A percentile compares a stretch with the other conserved stretches of the same genome.
Evolutionary conservation across 2,888 invertebrate genomes (phyloP).

Genomic region (Cosmorhoe ocellata): DNA sequence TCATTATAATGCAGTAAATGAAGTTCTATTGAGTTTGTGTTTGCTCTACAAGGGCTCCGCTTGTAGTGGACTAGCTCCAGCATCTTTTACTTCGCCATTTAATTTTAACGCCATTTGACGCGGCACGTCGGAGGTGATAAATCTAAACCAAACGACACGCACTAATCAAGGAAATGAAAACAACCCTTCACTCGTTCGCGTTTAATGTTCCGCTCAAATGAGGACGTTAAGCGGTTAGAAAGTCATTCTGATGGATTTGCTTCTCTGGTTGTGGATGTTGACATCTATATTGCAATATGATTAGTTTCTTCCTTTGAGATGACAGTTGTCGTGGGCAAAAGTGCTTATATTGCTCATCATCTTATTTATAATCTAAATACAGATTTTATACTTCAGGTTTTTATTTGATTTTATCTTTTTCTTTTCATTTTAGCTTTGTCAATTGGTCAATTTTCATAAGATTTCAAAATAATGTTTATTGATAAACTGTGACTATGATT

Average conservation of each 20-base stretch:
- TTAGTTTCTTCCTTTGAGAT: constrained; percentile 25
- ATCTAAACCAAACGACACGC: constrained; percentile 61
- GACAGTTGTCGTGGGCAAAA: constrained; percentile 5
- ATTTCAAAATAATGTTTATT: no score
- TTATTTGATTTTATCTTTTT: no score
- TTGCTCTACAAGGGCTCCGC: no score
- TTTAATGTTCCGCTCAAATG: constrained; percentile 62
- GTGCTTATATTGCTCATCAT: neutral
- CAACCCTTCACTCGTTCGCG: constrained; percentile 62
- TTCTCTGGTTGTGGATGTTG: constrained; percentile 26
- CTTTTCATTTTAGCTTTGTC: no score
- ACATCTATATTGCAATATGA: constrained; percentile 34
- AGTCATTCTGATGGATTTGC: constrained; percentile 40
- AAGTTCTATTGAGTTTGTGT: no score
- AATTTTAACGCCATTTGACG: constrained; percentile 63
- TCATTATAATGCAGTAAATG: no score
- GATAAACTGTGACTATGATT: no score
- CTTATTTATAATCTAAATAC: neutral
- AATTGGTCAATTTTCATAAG: no score
- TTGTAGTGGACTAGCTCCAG: constrained; percentile 10
- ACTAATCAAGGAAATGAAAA: constrained; percentile 76
- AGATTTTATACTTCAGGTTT: neutral
- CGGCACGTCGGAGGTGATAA: constrained; percentile 68
- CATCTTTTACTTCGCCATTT: constrained; percentile 36
- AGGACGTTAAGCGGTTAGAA: constrained; percentile 47